phyloP scores from a whole-genome alignment of 2,888 invertebrate species.

The Cactoblastis cactorum region DNA sequence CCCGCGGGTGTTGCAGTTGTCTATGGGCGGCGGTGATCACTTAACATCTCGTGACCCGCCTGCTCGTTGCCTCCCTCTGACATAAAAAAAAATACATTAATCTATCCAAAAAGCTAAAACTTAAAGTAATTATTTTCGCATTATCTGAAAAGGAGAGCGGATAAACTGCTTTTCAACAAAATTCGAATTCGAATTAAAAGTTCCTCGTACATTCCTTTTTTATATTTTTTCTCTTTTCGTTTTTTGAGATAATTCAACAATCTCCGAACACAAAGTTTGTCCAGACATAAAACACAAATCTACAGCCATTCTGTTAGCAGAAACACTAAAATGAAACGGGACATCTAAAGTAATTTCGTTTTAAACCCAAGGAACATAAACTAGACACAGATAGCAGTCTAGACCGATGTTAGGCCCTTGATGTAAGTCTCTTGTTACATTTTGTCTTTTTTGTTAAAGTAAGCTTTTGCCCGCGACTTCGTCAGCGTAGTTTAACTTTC shows the following conservation, averaged over 20 bases:
- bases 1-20: no score
- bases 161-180: neutral
- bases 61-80: no score
- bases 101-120: no score
- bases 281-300: neutral
- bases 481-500: no score
- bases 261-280: neutral
- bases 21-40: no score
- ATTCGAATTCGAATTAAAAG: neutral
- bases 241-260: neutral
- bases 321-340: neutral
- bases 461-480: no score
- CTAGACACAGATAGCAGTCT: slow-evolving; percentile 5
- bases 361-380: slow-evolving; percentile 4
- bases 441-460: neutral
- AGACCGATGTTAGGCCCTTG: slow-evolving; percentile 8
- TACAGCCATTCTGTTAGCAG: neutral
- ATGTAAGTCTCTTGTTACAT: neutral
- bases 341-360: neutral
- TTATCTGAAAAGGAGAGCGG: neutral
- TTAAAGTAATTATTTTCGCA: neutral
- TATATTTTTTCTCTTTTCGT: neutral
- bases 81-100: no score
- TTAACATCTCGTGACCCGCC: no score
- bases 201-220: neutral